Evolutionary conservation across 2,797 vertebrate species (phyloP).

Genomic region (Lophotriccus pileatus): DNA sequence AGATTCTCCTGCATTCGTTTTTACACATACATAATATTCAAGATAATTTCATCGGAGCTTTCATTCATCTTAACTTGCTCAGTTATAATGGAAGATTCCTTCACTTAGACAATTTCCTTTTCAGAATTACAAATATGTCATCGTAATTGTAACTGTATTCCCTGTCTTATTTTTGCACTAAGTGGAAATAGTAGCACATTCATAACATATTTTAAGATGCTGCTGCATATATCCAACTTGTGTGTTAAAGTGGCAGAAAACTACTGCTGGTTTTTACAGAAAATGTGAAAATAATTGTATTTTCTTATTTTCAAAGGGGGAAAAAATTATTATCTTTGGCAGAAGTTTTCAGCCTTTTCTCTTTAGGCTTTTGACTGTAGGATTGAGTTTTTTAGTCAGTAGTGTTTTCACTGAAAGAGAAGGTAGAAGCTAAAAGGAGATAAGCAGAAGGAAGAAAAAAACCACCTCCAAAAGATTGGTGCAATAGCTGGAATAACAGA

Average conservation of each 20-base stretch:
- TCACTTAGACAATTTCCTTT: not conserved
- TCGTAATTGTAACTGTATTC: not conserved
- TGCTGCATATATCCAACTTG: not conserved
- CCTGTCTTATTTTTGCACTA: not conserved
- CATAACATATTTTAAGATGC: not conserved
- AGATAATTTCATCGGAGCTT: constrained; percentile 26
- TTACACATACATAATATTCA: not conserved
- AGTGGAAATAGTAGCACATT: not conserved
- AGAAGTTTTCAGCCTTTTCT: not conserved
- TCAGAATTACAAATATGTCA: constrained; percentile 8
- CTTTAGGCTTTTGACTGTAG: not conserved
- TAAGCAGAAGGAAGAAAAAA: not conserved
- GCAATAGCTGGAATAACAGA: not conserved
- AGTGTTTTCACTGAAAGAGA: not conserved
- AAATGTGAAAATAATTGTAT: not conserved
- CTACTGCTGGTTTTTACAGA: not conserved
- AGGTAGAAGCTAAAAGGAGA: not conserved
- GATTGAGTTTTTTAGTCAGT: not conserved
- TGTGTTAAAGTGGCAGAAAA: not conserved
- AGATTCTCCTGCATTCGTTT: not conserved
- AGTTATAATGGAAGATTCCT: constrained; percentile 12
- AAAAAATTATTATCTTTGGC: not conserved
- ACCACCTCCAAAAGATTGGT: not conserved
- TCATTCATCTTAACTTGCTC: constrained; percentile 21
- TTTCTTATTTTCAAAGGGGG: not conserved